Percentiles rank a stretch among this genome's conserved stretches.
These are phyloP conservation scores for Hystrix cristata DNA, from an alignment of 2,113 vertebrate species.

Conservation along the genomic window DNA sequence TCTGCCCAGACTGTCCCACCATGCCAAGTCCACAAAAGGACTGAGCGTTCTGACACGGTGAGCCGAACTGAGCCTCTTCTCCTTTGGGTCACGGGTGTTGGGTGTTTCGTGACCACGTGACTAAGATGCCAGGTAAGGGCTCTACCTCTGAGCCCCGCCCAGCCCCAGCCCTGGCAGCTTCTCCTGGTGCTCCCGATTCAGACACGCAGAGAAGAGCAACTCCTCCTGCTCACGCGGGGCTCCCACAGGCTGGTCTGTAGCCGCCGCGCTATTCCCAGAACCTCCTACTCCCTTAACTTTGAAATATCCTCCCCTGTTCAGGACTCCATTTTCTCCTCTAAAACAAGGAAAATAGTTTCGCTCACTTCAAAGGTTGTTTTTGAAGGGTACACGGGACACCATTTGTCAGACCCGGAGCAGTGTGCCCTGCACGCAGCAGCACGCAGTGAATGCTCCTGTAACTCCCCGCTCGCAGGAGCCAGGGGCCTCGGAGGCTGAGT, in stretches of 20 bases:
- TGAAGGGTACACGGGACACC: background rate
- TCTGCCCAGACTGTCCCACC: background rate
- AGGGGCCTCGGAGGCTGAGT: background rate
- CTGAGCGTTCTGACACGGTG: background rate
- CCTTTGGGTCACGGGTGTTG: background rate
- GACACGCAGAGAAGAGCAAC: background rate
- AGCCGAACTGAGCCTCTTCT: background rate
- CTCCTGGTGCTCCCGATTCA: background rate
- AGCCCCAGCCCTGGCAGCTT: background rate
- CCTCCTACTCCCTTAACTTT: background rate
- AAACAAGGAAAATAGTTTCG: background rate
- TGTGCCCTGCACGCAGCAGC: too few species aligned
- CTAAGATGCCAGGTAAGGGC: background rate
- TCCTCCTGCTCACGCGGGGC: background rate
- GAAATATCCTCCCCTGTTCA: background rate
- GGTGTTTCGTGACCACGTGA: background rate
- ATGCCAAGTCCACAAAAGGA: background rate
- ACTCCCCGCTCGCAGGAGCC: fast-evolving
- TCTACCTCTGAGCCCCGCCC: background rate
- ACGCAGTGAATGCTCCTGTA: fast-evolving
- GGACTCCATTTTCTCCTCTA: background rate
- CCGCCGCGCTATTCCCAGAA: background rate
- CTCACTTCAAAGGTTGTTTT: background rate
- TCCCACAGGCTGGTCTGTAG: background rate
- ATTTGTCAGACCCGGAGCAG: fast-evolving